Evolutionary conservation across 2,113 vertebrate genomes (phyloP), one percentile per base, ranked within the genome.

Genomic region (Gopherus flavomarginatus): DNA sequence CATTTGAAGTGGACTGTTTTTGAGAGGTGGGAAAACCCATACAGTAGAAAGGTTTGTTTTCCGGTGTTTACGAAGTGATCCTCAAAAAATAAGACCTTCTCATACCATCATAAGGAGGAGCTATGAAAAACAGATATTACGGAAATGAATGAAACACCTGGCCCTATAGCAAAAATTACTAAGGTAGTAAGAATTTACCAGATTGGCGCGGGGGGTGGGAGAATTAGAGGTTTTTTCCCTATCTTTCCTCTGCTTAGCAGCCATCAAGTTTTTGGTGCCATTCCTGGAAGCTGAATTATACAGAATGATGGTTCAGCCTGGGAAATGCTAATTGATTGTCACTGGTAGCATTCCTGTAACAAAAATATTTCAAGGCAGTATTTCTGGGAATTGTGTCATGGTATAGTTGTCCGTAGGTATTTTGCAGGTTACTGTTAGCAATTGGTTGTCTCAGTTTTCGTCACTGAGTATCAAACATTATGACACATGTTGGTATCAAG

Each of bases 391-490:
- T 82, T 14, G 56, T 44, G 84, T 80, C 10, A 80, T 8, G 6
- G 24, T 86, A 81, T 6, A 69, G 6, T 24, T 90, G 31, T 86
- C 27, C 8, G 42, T 3, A 80, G 59, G 75, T 50, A 86, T 78
- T 86, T 94, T 88, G 7, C 27, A 69, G 16, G n/a, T 49, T 89
- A 47, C 52, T 79, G 26, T 86, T 96, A 11, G 4, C 29, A 92
- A 50, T 1, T 26, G 26, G 13, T 81, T 81, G 82, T 5, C 2
- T 84, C 56, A 11, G 50, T 19, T 44, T 14, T 78, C 44, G 11
- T 44, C 42, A 47, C 42, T 78, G 13, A 7, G 75, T 44, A 47
- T 44, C 5, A 78, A 12, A 72, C n/a, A 72, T 38, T 21, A 11
- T 27, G 3, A 1, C 13, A 19, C 54, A 79, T 57, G 77, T 93